phyloP scores from a whole-genome alignment of 1,140 invertebrate genomes.

The Drosophila yakuba region DNA sequence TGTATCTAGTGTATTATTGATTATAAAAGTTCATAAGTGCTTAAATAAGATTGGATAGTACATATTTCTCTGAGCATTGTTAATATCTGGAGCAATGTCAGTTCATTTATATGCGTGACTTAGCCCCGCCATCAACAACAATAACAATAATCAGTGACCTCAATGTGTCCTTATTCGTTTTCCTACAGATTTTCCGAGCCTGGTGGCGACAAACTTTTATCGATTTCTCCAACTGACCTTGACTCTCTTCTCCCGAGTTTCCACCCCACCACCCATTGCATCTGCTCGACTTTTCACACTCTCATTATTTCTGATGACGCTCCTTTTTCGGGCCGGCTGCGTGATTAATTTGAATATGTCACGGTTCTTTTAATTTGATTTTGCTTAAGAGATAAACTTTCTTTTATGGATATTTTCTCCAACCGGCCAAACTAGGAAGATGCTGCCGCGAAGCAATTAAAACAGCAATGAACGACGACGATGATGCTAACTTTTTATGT shows the following conservation, averaged over 20 bases:
- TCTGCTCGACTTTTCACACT: conserved; percentile 17
- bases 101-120: conserved; percentile 20
- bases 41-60: not conserved
- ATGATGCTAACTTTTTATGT: conserved; percentile 43
- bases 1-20: not conserved
- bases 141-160: conserved; percentile 36
- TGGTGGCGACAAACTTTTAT: conserved; percentile 52
- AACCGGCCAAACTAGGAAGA: conserved; percentile 47
- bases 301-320: conserved; percentile 19
- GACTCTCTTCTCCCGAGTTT: conserved; percentile 18
- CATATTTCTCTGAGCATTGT: not conserved
- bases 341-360: conserved; percentile 46
- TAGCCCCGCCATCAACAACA: conserved; percentile 21
- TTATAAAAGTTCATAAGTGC: not conserved
- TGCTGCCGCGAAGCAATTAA: conserved; percentile 24
- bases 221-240: conserved; percentile 60
- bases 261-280: not conserved
- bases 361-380: conserved; percentile 47
- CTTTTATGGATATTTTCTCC: conserved; percentile 40
- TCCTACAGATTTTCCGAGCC: conserved; percentile 16
- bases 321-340: conserved; percentile 18
- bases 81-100: conserved; percentile 28
- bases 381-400: conserved; percentile 42
- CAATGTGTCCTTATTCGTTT: conserved; percentile 40
- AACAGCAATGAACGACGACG: conserved; percentile 31